These are phyloP conservation scores for Diaperis boleti DNA, from an alignment of 2,888 invertebrate genomes.

Conservation along the genomic window DNA sequence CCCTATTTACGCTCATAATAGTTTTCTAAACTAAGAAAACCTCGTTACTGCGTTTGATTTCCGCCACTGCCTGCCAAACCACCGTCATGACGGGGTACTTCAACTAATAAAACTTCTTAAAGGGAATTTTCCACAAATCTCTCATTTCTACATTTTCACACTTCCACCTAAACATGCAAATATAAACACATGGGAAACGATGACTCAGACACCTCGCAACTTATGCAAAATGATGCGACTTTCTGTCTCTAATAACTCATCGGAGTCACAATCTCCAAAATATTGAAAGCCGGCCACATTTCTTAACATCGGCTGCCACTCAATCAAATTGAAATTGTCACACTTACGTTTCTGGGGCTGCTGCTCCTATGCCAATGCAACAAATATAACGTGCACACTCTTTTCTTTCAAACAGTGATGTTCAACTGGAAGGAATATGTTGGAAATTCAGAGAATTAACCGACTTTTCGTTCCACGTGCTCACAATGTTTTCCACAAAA, in stretches of 20 bases:
- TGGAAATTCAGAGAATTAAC: constrained; percentile 46
- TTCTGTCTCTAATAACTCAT: not conserved
- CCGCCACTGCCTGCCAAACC: not conserved
- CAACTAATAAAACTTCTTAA: not conserved
- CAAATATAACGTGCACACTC: constrained; percentile 40
- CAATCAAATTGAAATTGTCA: constrained; percentile 24
- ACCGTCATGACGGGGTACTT: no score
- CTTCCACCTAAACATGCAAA: not conserved
- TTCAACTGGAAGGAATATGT: constrained; percentile 41
- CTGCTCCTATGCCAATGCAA: constrained; percentile 36
- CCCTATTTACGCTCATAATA: not conserved
- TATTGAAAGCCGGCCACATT: constrained; percentile 55
- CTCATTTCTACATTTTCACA: not conserved
- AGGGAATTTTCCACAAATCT: not conserved
- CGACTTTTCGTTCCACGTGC: constrained; percentile 72
- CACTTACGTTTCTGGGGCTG: constrained; percentile 55
- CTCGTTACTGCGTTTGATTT: not conserved
- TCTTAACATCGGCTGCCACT: constrained; percentile 23
- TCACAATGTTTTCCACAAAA: constrained; percentile 77
- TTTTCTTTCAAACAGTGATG: constrained; percentile 45
- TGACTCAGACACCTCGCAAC: not conserved
- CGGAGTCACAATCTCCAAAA: constrained; percentile 32
- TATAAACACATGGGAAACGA: not conserved
- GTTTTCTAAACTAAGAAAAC: not conserved
- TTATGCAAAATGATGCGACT: not conserved